A percentile compares a stretch with the other conserved stretches of the same genome.
Conservation (phyloP, 2,888 invertebrate genomes). For the Melikaiella ostensackeni region DNA sequence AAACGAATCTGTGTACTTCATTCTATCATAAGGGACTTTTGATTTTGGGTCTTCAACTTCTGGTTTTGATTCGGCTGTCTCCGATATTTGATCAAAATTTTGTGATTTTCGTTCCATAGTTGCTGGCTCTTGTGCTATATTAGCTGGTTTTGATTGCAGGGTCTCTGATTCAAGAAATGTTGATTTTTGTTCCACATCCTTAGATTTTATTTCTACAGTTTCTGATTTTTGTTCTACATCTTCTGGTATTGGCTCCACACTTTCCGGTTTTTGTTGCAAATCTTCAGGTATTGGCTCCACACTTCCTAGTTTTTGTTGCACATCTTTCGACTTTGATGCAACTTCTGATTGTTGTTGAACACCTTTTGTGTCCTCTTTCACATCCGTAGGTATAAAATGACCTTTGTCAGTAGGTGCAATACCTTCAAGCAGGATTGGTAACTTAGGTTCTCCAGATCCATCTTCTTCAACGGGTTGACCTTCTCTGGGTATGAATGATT, state of each 20-base stretch:
- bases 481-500: slow-evolving; percentile 34
- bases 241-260: too few species aligned
- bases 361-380: background rate
- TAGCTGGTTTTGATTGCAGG: too few species aligned
- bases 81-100: slow-evolving; percentile 14
- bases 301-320: slow-evolving; percentile 44
- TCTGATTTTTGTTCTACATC: too few species aligned
- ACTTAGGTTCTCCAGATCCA: background rate
- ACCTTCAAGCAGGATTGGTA: background rate
- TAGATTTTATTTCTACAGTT: too few species aligned
- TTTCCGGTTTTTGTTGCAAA: slow-evolving; percentile 38
- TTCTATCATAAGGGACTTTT: slow-evolving; percentile 8
- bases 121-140: slow-evolving; percentile 42
- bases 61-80: slow-evolving; percentile 16
- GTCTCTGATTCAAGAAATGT: too few species aligned
- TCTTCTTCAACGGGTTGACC: slow-evolving; percentile 24
- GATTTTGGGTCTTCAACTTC: slow-evolving; percentile 1
- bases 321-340: slow-evolving; percentile 26
- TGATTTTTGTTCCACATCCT: too few species aligned
- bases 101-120: slow-evolving; percentile 33
- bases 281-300: slow-evolving; percentile 27
- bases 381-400: background rate
- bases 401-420: background rate
- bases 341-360: slow-evolving; percentile 3
- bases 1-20: slow-evolving; percentile 26